Conservation (phyloP, 1,140 invertebrate species). For the Drosophila pallidifrons region DNA sequence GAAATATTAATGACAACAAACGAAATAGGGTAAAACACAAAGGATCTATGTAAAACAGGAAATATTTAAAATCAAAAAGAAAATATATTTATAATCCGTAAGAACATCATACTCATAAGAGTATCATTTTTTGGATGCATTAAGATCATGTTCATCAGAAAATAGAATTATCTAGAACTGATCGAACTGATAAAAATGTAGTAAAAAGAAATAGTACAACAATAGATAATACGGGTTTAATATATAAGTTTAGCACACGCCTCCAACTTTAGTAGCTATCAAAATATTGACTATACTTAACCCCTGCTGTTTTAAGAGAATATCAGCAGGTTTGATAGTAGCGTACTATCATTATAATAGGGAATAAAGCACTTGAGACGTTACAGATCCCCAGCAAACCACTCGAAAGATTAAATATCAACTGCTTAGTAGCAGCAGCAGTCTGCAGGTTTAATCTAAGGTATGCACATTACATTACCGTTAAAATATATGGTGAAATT, state of each 20-base stretch:
- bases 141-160: no score
- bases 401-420: constrained; percentile 48
- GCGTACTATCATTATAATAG: neutral
- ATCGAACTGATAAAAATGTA: no score
- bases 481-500: constrained; percentile 20
- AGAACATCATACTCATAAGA: no score
- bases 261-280: neutral
- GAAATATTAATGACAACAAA: no score
- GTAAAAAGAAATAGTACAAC: no score
- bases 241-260: neutral
- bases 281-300: neutral
- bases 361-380: constrained; percentile 8
- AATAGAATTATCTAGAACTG: no score
- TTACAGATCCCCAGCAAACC: constrained; percentile 19
- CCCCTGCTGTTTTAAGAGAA: neutral
- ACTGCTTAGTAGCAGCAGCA: constrained; percentile 3
- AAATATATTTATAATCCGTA: no score
- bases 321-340: neutral
- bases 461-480: neutral
- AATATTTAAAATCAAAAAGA: no score
- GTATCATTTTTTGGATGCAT: no score
- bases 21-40: no score
- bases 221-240: neutral
- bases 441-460: neutral
- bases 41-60: no score